phyloP scores from a whole-genome alignment of 2,888 invertebrate genomes.

The Zeuzera pyrina region DNA sequence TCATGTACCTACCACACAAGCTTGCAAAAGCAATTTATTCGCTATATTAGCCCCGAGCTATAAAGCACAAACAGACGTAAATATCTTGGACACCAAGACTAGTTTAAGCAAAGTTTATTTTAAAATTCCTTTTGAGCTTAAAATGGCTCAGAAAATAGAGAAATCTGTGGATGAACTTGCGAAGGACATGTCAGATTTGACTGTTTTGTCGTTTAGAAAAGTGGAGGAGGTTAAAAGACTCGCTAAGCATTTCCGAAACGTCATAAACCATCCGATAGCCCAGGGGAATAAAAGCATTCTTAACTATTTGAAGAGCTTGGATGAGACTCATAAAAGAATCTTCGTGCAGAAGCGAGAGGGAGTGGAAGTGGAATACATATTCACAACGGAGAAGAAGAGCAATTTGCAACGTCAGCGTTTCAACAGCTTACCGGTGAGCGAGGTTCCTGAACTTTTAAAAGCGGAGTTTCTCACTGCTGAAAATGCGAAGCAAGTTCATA shows the following conservation, averaged over 20 bases:
- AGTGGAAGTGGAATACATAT: slow-evolving; percentile 61
- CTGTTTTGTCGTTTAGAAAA: slow-evolving; percentile 53
- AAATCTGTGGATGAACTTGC: slow-evolving; percentile 27
- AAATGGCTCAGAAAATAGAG: slow-evolving; percentile 13
- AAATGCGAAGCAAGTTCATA: slow-evolving; percentile 56
- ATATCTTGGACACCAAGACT: slow-evolving; percentile 27
- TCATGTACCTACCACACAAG: slow-evolving; percentile 5
- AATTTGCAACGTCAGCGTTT: slow-evolving; percentile 57
- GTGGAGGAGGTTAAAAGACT: slow-evolving; percentile 53
- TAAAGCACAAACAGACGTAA: slow-evolving; percentile 15
- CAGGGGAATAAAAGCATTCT: slow-evolving; percentile 34
- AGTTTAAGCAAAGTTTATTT: slow-evolving; percentile 33
- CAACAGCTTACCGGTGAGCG: slow-evolving; percentile 60
- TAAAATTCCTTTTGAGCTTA: background rate
- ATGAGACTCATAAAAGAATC: slow-evolving; percentile 44
- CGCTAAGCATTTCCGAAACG: slow-evolving; percentile 44
- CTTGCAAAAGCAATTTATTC: slow-evolving; percentile 8
- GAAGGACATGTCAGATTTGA: slow-evolving; percentile 36
- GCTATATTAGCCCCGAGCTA: slow-evolving; percentile 13
- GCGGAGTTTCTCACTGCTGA: slow-evolving; percentile 43
- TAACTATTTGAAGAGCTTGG: slow-evolving; percentile 40
- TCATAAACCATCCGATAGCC: slow-evolving; percentile 47
- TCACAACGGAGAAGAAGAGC: slow-evolving; percentile 62
- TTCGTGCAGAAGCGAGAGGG: slow-evolving; percentile 47
- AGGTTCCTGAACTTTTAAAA: slow-evolving; percentile 58